Conservation (phyloP, 2,113 vertebrate genomes). For the Marcusenius ussheri region DNA sequence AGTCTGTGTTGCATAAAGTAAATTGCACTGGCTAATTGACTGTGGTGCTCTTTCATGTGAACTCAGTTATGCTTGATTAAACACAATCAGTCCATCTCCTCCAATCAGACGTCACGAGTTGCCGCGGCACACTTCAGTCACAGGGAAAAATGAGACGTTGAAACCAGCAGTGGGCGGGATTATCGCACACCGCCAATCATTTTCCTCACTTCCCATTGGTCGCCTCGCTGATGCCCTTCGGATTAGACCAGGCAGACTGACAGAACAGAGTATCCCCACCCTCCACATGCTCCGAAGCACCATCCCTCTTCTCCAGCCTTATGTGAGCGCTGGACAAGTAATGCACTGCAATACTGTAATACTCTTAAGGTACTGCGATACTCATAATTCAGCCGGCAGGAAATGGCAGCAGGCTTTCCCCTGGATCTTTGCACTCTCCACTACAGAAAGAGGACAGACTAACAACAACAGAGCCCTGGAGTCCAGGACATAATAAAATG, state of each 20-base stretch:
- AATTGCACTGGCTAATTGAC: conserved; percentile 9
- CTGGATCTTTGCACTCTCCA: background rate
- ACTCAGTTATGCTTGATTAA: conserved; percentile 1
- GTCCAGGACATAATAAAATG: background rate
- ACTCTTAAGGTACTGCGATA: background rate
- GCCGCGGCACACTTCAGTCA: background rate
- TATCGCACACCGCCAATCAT: background rate
- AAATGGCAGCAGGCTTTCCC: background rate
- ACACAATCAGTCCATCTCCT: conserved; percentile 1
- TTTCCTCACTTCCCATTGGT: background rate
- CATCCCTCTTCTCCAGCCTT: background rate
- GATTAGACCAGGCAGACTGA: background rate
- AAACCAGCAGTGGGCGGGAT: background rate
- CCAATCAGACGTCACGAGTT: background rate
- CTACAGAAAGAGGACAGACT: background rate
- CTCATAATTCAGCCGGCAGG: background rate
- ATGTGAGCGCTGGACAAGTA: background rate
- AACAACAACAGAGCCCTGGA: background rate
- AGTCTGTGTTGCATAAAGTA: background rate
- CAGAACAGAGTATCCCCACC: background rate
- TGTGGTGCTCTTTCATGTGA: conserved; percentile 8
- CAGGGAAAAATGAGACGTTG: background rate
- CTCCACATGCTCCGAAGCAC: background rate
- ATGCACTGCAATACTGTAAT: too few species aligned
- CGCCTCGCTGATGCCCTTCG: background rate